Percentiles rank a stretch among this genome's conserved stretches.
Conservation (phyloP, 2,888 invertebrate genomes). For the Pollenia labialis region DNA sequence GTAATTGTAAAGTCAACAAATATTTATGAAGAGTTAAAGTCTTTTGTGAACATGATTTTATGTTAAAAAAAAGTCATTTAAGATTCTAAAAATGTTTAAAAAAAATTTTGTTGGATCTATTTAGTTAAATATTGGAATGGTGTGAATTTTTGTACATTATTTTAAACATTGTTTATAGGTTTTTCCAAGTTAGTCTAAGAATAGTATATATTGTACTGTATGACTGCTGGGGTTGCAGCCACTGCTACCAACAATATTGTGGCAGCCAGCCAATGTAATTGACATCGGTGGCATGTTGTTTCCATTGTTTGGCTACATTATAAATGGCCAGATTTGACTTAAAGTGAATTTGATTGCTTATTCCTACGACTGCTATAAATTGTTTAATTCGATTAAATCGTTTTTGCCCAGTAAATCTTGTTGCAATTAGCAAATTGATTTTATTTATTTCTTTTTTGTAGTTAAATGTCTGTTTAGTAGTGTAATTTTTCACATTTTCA, state of each 20-base stretch:
- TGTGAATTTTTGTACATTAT: no score
- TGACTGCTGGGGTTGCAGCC: not conserved
- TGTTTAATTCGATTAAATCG: conserved; percentile 32
- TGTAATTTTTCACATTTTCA: conserved; percentile 35
- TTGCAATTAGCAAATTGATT: conserved; percentile 54
- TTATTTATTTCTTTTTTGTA: conserved; percentile 30
- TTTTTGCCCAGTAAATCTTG: conserved; percentile 26
- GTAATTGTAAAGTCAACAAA: no score
- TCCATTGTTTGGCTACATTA: not conserved
- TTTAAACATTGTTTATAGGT: not conserved
- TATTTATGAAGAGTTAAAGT: no score
- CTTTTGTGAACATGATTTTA: not conserved
- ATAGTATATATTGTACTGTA: not conserved
- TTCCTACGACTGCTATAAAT: conserved; percentile 15
- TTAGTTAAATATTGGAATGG: no score
- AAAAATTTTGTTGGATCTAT: no score
- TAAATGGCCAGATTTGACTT: conserved; percentile 38
- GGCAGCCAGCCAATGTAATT: conserved; percentile 35
- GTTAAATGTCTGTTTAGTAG: conserved; percentile 20
- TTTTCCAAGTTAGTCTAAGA: conserved; percentile 26
- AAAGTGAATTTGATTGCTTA: conserved; percentile 57
- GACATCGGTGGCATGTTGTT: conserved; percentile 27
- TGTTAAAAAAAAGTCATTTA: no score
- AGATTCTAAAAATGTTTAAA: no score
- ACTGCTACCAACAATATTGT: conserved; percentile 2